Conservation (phyloP, 2,888 invertebrate species). For the Sinotaia quadrata region DNA sequence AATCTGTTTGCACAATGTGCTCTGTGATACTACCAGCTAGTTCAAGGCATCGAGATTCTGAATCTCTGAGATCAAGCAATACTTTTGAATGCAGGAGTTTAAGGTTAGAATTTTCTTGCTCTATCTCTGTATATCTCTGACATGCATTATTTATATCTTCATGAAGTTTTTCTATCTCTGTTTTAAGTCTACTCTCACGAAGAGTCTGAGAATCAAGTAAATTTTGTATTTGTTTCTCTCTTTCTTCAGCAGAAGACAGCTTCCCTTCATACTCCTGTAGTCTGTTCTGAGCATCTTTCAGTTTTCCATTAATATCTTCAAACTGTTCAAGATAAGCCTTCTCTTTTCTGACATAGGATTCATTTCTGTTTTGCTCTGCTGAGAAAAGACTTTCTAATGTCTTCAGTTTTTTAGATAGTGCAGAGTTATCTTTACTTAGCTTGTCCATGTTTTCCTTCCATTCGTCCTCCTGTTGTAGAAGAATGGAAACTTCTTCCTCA, state of each 20-base stretch:
- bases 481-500: constrained; percentile 24
- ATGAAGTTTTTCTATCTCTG: constrained; percentile 19
- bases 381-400: constrained; percentile 7
- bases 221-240: constrained; percentile 26
- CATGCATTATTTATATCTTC: constrained; percentile 31
- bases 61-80: background rate
- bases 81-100: constrained; percentile 22
- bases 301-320: constrained; percentile 49
- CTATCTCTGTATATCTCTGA: constrained; percentile 28
- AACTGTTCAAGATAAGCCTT: constrained; percentile 42
- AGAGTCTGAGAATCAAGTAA: constrained; percentile 20
- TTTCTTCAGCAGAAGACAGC: constrained; percentile 29
- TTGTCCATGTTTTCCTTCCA: constrained; percentile 31
- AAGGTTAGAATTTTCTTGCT: constrained; percentile 33
- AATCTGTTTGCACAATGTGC: constrained; percentile 8
- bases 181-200: constrained; percentile 24
- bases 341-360: constrained; percentile 21
- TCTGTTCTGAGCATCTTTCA: constrained; percentile 50
- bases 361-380: constrained; percentile 3
- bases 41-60: constrained; percentile 11
- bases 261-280: constrained; percentile 52
- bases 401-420: constrained; percentile 8
- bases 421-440: constrained; percentile 30
- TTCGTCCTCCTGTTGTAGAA: constrained; percentile 28
- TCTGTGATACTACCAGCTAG: constrained; percentile 10